Conservation (phyloP, 2,113 vertebrate genomes). For the Aptenodytes patagonicus region DNA sequence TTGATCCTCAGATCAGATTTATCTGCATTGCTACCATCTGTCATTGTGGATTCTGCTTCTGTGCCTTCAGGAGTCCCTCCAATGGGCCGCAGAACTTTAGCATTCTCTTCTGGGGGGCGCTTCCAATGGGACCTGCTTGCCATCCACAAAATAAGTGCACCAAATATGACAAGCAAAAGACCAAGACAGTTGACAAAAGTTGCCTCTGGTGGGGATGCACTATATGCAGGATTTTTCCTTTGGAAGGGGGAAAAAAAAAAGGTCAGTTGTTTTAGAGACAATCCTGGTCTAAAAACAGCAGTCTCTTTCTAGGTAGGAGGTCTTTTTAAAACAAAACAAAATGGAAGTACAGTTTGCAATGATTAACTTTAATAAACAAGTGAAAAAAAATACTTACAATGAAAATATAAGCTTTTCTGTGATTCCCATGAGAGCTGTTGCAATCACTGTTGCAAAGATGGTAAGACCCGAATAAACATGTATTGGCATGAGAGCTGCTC, state of each 20-base stretch:
- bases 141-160: slow-evolving; percentile 87
- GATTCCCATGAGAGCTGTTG: slow-evolving; percentile 88
- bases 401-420: slow-evolving; percentile 93
- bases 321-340: not conserved
- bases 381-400: slow-evolving; percentile 82
- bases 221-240: slow-evolving; percentile 71
- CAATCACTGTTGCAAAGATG: slow-evolving; percentile 85
- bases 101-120: slow-evolving; percentile 79
- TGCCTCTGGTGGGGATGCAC: slow-evolving; percentile 83
- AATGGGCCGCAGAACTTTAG: slow-evolving; percentile 40
- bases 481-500: slow-evolving; percentile 82
- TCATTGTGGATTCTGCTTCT: slow-evolving; percentile 57
- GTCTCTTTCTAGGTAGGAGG: not conserved
- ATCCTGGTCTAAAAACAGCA: not conserved
- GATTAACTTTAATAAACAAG: not conserved
- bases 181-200: slow-evolving; percentile 87
- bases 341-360: not conserved
- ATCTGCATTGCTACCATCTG: slow-evolving; percentile 34
- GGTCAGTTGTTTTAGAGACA: not conserved
- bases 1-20: slow-evolving; percentile 65
- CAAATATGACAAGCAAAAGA: slow-evolving; percentile 83
- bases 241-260: not conserved
- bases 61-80: slow-evolving; percentile 39
- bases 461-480: slow-evolving; percentile 87
- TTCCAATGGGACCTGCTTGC: slow-evolving; percentile 88